These are phyloP conservation scores for Pomacea canaliculata DNA, from an alignment of 2,888 invertebrate species.

Conservation along the genomic window DNA sequence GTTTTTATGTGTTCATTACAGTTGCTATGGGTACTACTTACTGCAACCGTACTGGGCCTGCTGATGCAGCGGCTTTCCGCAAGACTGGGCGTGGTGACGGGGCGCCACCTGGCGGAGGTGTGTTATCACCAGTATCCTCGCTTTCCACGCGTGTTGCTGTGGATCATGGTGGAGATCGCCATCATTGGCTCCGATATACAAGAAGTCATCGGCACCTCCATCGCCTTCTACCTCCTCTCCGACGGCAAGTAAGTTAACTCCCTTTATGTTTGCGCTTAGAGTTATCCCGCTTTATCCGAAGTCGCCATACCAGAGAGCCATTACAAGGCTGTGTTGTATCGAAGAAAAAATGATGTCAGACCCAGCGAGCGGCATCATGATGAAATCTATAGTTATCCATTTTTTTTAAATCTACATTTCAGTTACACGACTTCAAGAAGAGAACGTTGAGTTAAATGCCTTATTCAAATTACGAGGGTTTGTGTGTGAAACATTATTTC, in stretches of 20 bases:
- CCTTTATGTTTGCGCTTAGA: no score
- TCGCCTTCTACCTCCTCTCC: constrained; percentile 85
- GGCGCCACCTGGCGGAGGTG: constrained; percentile 80
- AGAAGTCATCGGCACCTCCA: constrained; percentile 91
- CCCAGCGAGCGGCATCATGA: no score
- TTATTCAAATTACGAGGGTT: no score
- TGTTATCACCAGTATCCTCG: constrained; percentile 82
- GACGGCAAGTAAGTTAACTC: constrained; percentile 78
- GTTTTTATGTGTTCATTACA: constrained; percentile 56
- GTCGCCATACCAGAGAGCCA: no score
- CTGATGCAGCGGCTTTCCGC: constrained; percentile 85
- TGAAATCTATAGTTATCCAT: no score
- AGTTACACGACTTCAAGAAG: no score
- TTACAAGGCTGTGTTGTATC: no score
- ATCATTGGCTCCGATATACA: constrained; percentile 81
- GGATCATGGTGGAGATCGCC: constrained; percentile 92
- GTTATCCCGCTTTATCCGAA: no score
- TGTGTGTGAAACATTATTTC: no score
- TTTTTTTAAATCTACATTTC: no score
- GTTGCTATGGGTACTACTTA: constrained; percentile 87
- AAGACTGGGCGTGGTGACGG: constrained; percentile 86
- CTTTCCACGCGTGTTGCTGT: constrained; percentile 81
- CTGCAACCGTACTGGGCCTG: constrained; percentile 86
- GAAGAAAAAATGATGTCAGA: no score
- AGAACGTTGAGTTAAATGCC: no score